These are phyloP conservation scores for Eueremaeus valkanovi DNA, from an alignment of 2,888 invertebrate genomes.

Conservation along the genomic window DNA sequence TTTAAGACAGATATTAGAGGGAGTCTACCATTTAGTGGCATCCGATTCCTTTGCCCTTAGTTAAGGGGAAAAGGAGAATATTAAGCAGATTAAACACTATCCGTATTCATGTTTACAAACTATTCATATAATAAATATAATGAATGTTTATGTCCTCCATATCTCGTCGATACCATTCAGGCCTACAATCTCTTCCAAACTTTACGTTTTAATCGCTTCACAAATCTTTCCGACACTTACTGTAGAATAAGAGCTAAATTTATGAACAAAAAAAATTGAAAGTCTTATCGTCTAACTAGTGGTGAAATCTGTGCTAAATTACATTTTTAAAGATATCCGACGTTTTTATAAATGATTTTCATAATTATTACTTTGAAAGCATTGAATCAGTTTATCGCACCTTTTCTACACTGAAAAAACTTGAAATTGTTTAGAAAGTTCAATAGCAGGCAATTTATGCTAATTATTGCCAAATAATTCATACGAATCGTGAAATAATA, in stretches of 20 bases:
- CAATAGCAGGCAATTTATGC: too few relatives aligned
- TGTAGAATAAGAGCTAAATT: background rate
- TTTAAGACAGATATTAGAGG: too few relatives aligned
- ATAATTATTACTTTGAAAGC: constrained; percentile 4
- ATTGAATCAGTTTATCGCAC: constrained; percentile 16
- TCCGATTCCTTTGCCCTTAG: too few relatives aligned
- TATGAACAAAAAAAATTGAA: background rate
- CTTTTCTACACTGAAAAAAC: background rate
- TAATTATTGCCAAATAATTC: background rate
- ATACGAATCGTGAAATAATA: background rate
- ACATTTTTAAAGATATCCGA: background rate
- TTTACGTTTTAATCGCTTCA: background rate
- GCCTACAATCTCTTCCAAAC: constrained; percentile 2
- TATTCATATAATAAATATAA: too few relatives aligned
- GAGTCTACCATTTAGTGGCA: too few relatives aligned
- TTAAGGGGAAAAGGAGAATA: too few relatives aligned
- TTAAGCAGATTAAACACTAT: too few relatives aligned
- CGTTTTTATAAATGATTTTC: constrained; percentile 6
- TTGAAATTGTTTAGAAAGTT: background rate
- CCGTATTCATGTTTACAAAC: background rate
- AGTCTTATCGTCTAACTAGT: background rate
- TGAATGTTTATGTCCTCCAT: background rate
- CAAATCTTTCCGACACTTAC: background rate
- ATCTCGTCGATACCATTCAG: too few relatives aligned
- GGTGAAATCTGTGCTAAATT: background rate